A percentile compares a stretch with the other conserved stretches of the same genome.
Evolutionary conservation across 2,797 vertebrate species (phyloP).

Genomic region (Morelia viridis): DNA sequence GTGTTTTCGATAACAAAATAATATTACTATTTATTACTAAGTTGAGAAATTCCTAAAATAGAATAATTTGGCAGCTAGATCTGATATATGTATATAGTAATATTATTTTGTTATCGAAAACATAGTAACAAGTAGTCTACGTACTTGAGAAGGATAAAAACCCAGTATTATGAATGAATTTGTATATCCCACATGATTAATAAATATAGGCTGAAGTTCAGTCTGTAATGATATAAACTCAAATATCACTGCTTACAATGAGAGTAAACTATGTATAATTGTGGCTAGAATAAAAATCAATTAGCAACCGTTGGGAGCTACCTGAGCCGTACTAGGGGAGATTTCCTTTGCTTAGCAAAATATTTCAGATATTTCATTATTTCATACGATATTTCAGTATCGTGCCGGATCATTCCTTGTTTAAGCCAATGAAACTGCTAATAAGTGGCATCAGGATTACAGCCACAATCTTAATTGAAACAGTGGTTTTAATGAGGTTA

Average conservation of each 20-base stretch:
- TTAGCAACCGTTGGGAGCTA: not conserved
- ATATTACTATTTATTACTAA: not conserved
- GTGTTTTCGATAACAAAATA: too few species aligned
- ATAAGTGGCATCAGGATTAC: constrained; percentile 35
- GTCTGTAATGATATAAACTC: not conserved
- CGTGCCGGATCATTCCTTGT: constrained; percentile 13
- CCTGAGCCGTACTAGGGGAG: not conserved
- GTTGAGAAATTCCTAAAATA: too few species aligned
- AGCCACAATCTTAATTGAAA: constrained; percentile 51
- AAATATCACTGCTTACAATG: not conserved
- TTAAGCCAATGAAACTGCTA: constrained; percentile 2
- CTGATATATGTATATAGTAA: not conserved
- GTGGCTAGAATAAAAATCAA: not conserved
- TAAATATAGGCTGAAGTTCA: not conserved
- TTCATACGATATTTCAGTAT: not conserved
- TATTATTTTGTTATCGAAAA: not conserved
- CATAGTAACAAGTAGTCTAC: not conserved
- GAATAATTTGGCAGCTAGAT: too few species aligned
- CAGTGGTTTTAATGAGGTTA: constrained; percentile 51
- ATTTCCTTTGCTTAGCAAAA: constrained; percentile 5
- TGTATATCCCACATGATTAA: not conserved
- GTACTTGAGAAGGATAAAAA: not conserved
- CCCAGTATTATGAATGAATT: not conserved
- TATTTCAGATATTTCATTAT: not conserved
- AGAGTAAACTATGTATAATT: not conserved